phyloP scores from a whole-genome alignment of 2,113 vertebrate species.

The Macrotis lagotis region DNA sequence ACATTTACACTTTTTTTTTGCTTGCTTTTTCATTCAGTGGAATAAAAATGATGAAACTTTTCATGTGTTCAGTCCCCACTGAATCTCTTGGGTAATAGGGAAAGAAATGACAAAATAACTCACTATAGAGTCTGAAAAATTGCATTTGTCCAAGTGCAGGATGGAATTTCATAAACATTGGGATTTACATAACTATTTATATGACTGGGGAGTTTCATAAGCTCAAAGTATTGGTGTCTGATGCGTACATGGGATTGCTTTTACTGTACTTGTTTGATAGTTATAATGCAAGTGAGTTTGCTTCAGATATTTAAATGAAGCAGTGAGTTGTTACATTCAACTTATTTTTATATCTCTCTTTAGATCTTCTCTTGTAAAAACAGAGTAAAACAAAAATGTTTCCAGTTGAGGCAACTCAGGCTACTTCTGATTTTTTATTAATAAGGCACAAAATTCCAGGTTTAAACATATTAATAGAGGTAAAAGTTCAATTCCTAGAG shows the following conservation, averaged over 20 bases:
- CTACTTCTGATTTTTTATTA: neutral
- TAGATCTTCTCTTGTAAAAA: constrained; percentile 16
- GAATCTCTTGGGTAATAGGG: constrained; percentile 72
- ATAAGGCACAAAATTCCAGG: constrained; percentile 18
- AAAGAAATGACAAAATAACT: constrained; percentile 71
- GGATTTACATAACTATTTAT: constrained; percentile 75
- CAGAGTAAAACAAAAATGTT: constrained; percentile 52
- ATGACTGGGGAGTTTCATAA: constrained; percentile 72
- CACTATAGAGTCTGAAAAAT: constrained; percentile 72
- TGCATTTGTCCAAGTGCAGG: constrained; percentile 73
- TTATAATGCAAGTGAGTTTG: constrained; percentile 38
- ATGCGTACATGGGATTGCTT: constrained; percentile 67
- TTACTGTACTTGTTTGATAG: constrained; percentile 66
- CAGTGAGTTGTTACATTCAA: neutral
- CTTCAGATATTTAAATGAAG: constrained; percentile 61
- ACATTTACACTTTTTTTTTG: constrained; percentile 30
- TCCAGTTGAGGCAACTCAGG: constrained; percentile 8
- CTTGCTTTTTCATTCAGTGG: constrained; percentile 30
- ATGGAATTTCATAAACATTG: constrained; percentile 76
- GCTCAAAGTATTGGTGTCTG: constrained; percentile 61
- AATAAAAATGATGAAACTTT: constrained; percentile 73
- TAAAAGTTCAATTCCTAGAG: constrained; percentile 33
- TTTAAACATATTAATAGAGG: constrained; percentile 47
- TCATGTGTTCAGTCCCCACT: constrained; percentile 62
- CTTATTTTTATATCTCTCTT: constrained; percentile 50